phyloP scores from a whole-genome alignment of 2,113 vertebrate species.

The Platycercus adscitus region DNA sequence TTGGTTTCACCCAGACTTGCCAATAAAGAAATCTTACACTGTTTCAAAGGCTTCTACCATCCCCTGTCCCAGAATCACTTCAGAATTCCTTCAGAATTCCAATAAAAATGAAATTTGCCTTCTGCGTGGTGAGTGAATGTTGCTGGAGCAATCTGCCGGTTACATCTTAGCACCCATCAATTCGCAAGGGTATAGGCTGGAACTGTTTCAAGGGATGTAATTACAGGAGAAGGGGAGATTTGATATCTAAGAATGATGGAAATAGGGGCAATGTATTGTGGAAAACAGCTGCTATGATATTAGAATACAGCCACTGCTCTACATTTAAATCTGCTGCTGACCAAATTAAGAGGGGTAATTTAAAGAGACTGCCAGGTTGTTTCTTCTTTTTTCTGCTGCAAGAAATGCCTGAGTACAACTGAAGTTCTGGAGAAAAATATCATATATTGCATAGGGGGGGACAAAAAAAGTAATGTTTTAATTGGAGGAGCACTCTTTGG shows the following conservation, averaged over 20 bases:
- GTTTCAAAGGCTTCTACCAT: neutral
- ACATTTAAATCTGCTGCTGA: neutral
- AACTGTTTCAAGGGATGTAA: slow-evolving; percentile 16
- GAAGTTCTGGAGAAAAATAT: neutral
- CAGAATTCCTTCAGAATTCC: neutral
- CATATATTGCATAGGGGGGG: neutral
- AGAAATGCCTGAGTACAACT: neutral
- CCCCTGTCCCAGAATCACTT: neutral
- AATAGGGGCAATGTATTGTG: neutral
- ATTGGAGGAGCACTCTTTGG: neutral
- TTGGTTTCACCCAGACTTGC: neutral
- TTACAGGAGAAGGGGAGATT: slow-evolving; percentile 10
- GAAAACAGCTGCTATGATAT: neutral
- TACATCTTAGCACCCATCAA: neutral
- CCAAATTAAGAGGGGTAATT: neutral
- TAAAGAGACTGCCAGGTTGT: rapidly evolving
- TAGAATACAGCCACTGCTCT: neutral
- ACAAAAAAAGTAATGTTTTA: neutral
- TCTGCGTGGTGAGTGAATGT: neutral
- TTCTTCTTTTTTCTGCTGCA: neutral
- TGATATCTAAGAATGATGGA: slow-evolving; percentile 35
- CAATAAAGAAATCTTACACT: neutral
- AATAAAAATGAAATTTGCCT: neutral
- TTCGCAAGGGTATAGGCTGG: neutral
- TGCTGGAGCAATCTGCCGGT: neutral